These are phyloP conservation scores for Pheucticus melanocephalus DNA, from an alignment of 2,113 vertebrate species.

Conservation along the genomic window DNA sequence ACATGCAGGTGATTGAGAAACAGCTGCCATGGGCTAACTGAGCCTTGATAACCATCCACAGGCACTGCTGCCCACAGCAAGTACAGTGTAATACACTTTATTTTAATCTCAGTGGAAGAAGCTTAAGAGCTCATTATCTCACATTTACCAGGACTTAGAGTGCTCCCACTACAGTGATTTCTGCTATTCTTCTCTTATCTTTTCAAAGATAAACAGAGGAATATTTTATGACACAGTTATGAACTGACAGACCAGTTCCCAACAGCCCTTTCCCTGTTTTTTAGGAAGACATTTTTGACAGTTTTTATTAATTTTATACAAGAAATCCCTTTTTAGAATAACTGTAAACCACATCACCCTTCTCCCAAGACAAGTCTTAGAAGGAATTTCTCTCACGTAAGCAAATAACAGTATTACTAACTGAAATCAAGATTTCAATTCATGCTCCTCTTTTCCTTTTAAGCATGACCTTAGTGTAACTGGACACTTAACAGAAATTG, in stretches of 20 bases:
- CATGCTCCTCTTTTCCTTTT: neutral
- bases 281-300: neutral
- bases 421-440: neutral
- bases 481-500: neutral
- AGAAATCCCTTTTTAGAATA: neutral
- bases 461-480: neutral
- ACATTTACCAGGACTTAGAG: neutral
- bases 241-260: neutral
- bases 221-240: neutral
- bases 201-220: neutral
- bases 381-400: neutral
- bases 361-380: neutral
- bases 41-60: neutral
- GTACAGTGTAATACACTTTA: neutral
- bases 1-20: neutral
- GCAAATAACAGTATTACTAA: neutral
- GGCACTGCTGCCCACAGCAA: neutral
- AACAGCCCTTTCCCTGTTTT: neutral
- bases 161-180: neutral
- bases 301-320: neutral
- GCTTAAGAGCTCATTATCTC: conserved; percentile 1
- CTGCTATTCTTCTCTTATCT: neutral
- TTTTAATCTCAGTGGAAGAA: neutral
- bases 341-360: neutral
- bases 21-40: neutral